A percentile compares a stretch with the other conserved stretches of the same genome.
Conservation (phyloP, 1,140 invertebrate genomes). For the Pseudomyrmex gracilis region DNA sequence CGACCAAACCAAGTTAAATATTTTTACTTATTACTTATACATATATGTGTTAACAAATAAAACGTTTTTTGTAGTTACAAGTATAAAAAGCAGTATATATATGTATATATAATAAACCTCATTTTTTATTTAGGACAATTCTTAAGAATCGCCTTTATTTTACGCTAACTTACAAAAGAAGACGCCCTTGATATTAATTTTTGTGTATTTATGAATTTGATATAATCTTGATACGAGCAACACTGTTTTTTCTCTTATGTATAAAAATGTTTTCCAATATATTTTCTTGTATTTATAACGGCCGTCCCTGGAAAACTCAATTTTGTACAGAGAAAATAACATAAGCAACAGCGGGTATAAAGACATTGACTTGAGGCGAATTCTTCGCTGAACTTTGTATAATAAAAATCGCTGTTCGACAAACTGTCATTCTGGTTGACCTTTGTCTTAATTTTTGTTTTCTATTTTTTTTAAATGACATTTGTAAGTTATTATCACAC, state of each 20-base stretch:
- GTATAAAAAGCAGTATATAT: too few relatives aligned
- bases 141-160: too few relatives aligned
- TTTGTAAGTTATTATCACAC: neutral
- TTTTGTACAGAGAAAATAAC: constrained; percentile 77
- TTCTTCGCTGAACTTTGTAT: constrained; percentile 73
- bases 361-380: constrained; percentile 65
- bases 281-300: constrained; percentile 24
- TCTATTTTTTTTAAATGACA: neutral
- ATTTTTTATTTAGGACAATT: too few relatives aligned
- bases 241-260: neutral
- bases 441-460: constrained; percentile 49
- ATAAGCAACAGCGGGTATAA: constrained; percentile 57
- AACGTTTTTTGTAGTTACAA: too few relatives aligned
- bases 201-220: neutral
- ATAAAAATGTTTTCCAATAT: neutral
- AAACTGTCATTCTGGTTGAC: constrained; percentile 56
- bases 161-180: too few relatives aligned
- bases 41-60: too few relatives aligned
- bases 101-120: too few relatives aligned
- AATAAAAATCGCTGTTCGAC: constrained; percentile 71
- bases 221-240: neutral
- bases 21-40: too few relatives aligned
- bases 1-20: too few relatives aligned
- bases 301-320: constrained; percentile 68
- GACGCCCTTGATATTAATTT: too few relatives aligned